Evolutionary conservation across 1,140 invertebrate species (phyloP).

Genomic region (Lepidurus arcticus): DNA sequence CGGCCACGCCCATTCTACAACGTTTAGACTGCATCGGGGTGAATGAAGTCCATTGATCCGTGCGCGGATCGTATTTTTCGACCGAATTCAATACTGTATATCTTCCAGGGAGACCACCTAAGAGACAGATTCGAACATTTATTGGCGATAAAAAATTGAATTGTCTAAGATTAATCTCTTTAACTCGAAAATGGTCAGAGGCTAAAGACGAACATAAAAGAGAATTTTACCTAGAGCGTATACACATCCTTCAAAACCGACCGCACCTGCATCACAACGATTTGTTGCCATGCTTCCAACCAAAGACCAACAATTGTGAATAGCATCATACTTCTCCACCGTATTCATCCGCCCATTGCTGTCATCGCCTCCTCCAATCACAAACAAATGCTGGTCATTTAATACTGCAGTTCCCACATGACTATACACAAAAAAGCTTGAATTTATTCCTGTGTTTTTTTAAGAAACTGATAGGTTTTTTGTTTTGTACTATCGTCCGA

Average conservation of each 20-base stretch:
- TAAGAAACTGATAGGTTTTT: not conserved
- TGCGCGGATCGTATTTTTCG: slow-evolving; percentile 70
- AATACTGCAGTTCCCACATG: slow-evolving; percentile 74
- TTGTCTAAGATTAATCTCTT: too few species aligned
- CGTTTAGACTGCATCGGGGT: slow-evolving; percentile 72
- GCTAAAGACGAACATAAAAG: not conserved
- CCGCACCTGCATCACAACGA: slow-evolving; percentile 79
- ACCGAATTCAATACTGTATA: slow-evolving; percentile 87
- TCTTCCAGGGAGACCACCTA: too few species aligned
- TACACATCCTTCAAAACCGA: slow-evolving; percentile 70
- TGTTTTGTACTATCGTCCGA: slow-evolving; percentile 62
- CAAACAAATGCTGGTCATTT: slow-evolving; percentile 66
- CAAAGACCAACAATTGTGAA: slow-evolving; percentile 62
- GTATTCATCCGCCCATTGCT: too few species aligned
- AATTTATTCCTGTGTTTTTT: not conserved
- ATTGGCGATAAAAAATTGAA: too few species aligned
- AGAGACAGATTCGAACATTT: not conserved
- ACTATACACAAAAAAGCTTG: slow-evolving; percentile 48
- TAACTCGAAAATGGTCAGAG: too few species aligned
- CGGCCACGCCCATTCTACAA: slow-evolving; percentile 76
- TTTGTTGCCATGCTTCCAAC: slow-evolving; percentile 78
- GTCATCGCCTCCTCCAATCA: slow-evolving; percentile 86
- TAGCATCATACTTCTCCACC: slow-evolving; percentile 74
- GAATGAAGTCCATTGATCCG: slow-evolving; percentile 65
- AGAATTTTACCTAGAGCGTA: slow-evolving; percentile 57